Evolutionary conservation across 2,888 invertebrate genomes (phyloP).

Genomic region (Marasmarcha lunaedactyla): DNA sequence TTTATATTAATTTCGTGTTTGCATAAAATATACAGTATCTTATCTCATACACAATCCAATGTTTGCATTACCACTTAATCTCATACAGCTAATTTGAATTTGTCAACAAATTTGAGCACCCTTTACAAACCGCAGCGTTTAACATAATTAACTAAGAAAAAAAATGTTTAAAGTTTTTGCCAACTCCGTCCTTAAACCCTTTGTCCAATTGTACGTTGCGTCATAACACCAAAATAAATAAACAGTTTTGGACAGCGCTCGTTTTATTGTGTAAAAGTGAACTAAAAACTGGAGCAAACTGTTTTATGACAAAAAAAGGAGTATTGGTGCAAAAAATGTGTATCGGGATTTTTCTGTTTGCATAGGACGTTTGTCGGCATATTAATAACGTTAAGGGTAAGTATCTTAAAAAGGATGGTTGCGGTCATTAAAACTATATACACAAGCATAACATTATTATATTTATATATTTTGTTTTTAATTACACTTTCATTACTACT

Average conservation of each 20-base stretch:
- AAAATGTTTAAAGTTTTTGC: conserved; percentile 37
- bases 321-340: conserved; percentile 6
- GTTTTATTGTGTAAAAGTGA: too few species aligned
- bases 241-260: conserved; percentile 13
- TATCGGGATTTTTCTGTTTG: not conserved
- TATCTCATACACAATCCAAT: not conserved
- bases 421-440: too few species aligned
- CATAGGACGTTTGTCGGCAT: too few species aligned
- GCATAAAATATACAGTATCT: not conserved
- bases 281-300: conserved; percentile 44
- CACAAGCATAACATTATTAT: too few species aligned
- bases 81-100: not conserved
- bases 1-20: not conserved
- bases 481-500: too few species aligned
- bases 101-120: conserved; percentile 19
- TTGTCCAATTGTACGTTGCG: conserved; percentile 28
- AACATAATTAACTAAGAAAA: conserved; percentile 21
- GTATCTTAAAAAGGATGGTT: too few species aligned
- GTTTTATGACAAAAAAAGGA: conserved; percentile 21
- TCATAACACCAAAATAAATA: conserved; percentile 21
- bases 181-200: conserved; percentile 24
- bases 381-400: too few species aligned
- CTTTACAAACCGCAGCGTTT: conserved; percentile 26
- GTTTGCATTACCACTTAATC: not conserved
- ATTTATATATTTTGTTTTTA: too few species aligned